phyloP scores from a whole-genome alignment of 2,113 vertebrate species.

The Eptesicus fuscus region DNA sequence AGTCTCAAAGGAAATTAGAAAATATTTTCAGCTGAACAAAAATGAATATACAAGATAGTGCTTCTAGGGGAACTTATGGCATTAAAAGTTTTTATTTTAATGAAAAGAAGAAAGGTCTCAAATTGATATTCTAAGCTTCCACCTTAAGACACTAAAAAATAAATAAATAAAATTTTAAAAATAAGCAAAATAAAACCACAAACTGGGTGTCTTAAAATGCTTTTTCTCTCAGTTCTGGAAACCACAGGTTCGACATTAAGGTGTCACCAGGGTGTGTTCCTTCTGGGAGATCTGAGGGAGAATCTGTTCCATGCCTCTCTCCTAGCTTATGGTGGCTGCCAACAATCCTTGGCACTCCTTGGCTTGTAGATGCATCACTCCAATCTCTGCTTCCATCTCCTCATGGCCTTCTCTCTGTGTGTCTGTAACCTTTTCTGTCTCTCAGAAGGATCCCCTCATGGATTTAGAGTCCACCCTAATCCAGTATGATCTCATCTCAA shows the following conservation, averaged over 20 bases:
- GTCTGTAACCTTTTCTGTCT: not conserved
- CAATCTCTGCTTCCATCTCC: no score
- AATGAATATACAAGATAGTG: not conserved
- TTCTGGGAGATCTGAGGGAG: not conserved
- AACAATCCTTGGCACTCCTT: not conserved
- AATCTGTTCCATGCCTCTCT: not conserved
- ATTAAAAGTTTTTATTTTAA: not conserved
- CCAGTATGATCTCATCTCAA: no score
- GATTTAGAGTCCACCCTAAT: no score
- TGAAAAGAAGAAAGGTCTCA: not conserved
- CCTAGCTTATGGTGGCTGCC: not conserved
- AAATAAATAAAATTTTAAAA: not conserved
- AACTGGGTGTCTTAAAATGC: not conserved
- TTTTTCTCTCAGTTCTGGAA: not conserved
- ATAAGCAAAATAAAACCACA: not conserved
- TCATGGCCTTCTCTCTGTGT: not conserved
- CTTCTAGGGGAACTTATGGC: not conserved
- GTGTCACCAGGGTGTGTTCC: no score
- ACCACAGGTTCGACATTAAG: no score
- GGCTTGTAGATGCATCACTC: not conserved
- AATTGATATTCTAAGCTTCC: not conserved
- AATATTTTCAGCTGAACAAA: not conserved
- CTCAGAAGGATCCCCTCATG: accelerated
- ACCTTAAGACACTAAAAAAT: not conserved
- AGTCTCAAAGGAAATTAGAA: not conserved